Evolutionary conservation across 1,140 invertebrate genomes (phyloP).

Genomic region (Mya arenaria): DNA sequence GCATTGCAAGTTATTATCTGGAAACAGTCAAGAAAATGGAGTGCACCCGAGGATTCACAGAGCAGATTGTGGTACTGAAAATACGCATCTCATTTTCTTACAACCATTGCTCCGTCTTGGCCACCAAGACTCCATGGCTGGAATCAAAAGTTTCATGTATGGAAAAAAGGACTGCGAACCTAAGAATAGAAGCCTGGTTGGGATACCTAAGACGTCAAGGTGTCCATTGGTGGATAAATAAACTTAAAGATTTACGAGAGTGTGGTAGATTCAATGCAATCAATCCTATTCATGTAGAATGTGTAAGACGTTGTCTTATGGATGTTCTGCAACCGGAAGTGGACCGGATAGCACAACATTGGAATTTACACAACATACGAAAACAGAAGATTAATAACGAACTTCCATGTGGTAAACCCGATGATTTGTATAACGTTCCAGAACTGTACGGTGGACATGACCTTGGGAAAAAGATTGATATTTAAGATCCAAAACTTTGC

Average conservation of each 20-base stretch:
- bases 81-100: neutral
- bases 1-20: slow-evolving; percentile 16
- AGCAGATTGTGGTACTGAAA: neutral
- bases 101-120: neutral
- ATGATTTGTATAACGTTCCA: slow-evolving; percentile 26
- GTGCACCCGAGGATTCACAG: neutral
- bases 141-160: slow-evolving; percentile 10
- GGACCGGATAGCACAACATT: slow-evolving; percentile 30
- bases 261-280: neutral
- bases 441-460: slow-evolving; percentile 1
- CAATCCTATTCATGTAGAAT: neutral
- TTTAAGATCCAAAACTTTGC: slow-evolving; percentile 9
- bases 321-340: slow-evolving; percentile 1
- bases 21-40: slow-evolving; percentile 7
- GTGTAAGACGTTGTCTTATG: slow-evolving; percentile 26
- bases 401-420: slow-evolving; percentile 14
- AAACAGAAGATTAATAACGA: slow-evolving; percentile 6
- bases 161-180: slow-evolving; percentile 4
- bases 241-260: slow-evolving; percentile 14
- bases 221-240: slow-evolving; percentile 18
- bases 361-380: slow-evolving; percentile 11
- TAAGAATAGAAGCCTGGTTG: slow-evolving; percentile 9
- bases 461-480: neutral
- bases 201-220: neutral
- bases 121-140: neutral